A percentile compares a stretch with the other conserved stretches of the same genome.
phyloP scores from a whole-genome alignment of 2,113 vertebrate genomes.

The Calcarius ornatus region DNA sequence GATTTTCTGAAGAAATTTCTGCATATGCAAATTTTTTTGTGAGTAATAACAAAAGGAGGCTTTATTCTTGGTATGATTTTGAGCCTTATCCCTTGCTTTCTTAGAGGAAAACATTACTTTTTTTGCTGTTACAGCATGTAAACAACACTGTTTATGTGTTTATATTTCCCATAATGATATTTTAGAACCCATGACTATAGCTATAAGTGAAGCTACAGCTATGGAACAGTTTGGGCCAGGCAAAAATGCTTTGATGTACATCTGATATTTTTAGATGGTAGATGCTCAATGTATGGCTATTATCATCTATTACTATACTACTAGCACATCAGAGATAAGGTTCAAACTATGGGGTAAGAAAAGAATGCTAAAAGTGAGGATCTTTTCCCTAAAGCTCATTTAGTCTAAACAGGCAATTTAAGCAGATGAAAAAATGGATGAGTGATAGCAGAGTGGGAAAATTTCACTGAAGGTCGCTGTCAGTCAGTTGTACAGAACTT shows the following conservation, averaged over 20 bases:
- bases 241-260: neutral
- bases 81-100: neutral
- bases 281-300: neutral
- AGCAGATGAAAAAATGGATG: neutral
- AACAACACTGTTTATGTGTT: neutral
- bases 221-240: neutral
- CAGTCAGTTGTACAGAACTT: neutral
- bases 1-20: neutral
- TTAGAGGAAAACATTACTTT: neutral
- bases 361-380: neutral
- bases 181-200: neutral
- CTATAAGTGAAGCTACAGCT: neutral
- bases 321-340: neutral
- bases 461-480: accelerated
- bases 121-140: neutral
- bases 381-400: neutral
- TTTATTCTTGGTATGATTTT: neutral
- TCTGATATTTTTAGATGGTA: neutral
- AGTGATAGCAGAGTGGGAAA: neutral
- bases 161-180: neutral
- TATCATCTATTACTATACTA: neutral
- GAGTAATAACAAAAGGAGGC: neutral
- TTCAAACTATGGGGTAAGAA: neutral
- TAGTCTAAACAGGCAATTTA: neutral
- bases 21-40: neutral